Evolutionary conservation across 2,888 invertebrate species (phyloP), one percentile per base, ranked within the genome.

Genomic region (Lissocephala sabroskyi): DNA sequence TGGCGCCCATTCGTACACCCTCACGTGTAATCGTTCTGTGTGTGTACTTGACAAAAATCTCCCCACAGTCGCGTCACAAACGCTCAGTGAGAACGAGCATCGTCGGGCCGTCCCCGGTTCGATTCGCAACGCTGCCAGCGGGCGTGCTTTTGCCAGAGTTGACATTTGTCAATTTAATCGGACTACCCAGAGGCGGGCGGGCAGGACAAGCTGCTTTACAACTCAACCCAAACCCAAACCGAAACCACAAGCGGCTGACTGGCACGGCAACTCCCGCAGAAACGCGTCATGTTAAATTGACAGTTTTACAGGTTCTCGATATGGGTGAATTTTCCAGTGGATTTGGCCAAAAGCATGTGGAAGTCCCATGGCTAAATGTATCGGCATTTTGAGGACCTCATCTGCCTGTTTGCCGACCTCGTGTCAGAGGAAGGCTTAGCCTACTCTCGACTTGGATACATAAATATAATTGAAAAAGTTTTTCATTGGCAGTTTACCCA

Each of bases 381-480:
- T 23, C 23, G 7, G 23, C 3, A 23, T 23, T 32, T 35, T 35
- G 35, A 35, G 16, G 16, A 9, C 10, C 16, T 23, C 3, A 23
- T 23, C 7, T 23, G 3, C 7, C 7, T 37, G 10, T n/a, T 9
- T 18, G 19, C 18, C 10, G 18, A 43, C 44, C 29, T 17, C n/a
- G 13, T 7, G 14, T 1, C 3, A 28, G 33, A 7, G 11, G 5
- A 17, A 1, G 32, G 7, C 18, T 11, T 13, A 11, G 6, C 3
- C 10, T 4, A 17, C 40, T 44, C 42, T 39, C 11, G 11, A 6
- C 23, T 32, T 56, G 19, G 23, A 33, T 45, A 43, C 46, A 60
- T 65, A 65, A 57, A 60, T 56, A 52, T 49, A 74, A 74, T 74
- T 57, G 63, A 50, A 56, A 70, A 67, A 52, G 28, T 56, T 47